Conservation (phyloP, 2,113 vertebrate genomes). For the Leuciscus idus region DNA sequence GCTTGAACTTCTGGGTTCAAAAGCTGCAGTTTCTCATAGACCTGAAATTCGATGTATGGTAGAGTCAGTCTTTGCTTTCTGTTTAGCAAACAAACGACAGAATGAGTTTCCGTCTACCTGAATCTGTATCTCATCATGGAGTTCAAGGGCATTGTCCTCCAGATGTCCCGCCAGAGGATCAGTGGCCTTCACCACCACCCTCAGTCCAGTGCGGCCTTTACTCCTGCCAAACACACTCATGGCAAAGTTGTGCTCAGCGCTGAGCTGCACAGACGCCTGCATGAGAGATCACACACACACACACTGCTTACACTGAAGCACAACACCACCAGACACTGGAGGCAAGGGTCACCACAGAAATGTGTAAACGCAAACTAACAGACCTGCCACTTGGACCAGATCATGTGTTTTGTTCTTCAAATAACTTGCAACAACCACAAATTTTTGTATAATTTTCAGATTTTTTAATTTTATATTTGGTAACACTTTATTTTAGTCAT, state of each 20-base stretch:
- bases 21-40: conserved; percentile 89
- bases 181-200: conserved; percentile 80
- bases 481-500: too few species aligned
- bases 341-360: background rate
- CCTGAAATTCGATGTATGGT: conserved; percentile 64
- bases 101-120: conserved; percentile 76
- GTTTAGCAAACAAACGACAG: background rate
- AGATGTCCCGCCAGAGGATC: conserved; percentile 82
- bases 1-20: conserved; percentile 80
- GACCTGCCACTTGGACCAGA: background rate
- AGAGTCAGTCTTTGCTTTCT: background rate
- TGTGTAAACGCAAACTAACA: background rate
- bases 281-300: conserved; percentile 33
- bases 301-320: background rate
- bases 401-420: background rate
- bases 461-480: too few species aligned
- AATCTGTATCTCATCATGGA: conserved; percentile 91
- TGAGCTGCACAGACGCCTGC: conserved; percentile 85
- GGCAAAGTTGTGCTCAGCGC: conserved; percentile 86
- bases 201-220: conserved; percentile 87
- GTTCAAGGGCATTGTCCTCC: conserved; percentile 74
- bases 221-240: conserved; percentile 84
- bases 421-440: too few species aligned
- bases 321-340: background rate
- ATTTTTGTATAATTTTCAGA: too few species aligned